These are phyloP conservation scores for Trematomus loennbergii DNA, from an alignment of 2,113 vertebrate species.

Conservation along the genomic window DNA sequence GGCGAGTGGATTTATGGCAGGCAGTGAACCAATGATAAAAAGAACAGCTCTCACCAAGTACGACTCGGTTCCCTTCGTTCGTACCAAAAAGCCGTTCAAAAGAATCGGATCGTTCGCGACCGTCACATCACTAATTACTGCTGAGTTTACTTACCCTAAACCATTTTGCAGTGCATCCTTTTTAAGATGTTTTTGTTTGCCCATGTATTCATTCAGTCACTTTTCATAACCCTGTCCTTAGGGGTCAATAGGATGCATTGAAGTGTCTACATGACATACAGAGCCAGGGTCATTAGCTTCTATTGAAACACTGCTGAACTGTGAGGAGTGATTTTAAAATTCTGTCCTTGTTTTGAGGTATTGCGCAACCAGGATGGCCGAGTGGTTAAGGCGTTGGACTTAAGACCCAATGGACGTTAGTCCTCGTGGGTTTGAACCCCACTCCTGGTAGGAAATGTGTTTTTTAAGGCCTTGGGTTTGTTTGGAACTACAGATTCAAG, in stretches of 20 bases:
- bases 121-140: no score
- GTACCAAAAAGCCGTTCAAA: no score
- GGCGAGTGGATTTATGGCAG: no score
- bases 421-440: neutral
- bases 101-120: no score
- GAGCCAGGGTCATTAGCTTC: neutral
- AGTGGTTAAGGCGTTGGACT: neutral
- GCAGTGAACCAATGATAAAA: no score
- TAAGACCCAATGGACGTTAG: neutral
- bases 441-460: neutral
- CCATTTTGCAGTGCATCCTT: neutral
- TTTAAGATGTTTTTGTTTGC: neutral
- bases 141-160: neutral
- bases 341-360: slow-evolving; percentile 1
- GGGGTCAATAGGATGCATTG: slow-evolving; percentile 16
- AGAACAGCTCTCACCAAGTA: no score
- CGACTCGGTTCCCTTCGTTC: no score
- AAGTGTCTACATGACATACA: slow-evolving; percentile 20
- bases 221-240: neutral
- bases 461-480: no score
- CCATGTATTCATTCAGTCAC: neutral
- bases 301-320: slow-evolving; percentile 16
- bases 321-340: neutral
- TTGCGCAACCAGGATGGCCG: neutral
- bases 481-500: no score